These are phyloP conservation scores for Jaculus jaculus DNA, from an alignment of 2,113 vertebrate species.

Conservation along the genomic window DNA sequence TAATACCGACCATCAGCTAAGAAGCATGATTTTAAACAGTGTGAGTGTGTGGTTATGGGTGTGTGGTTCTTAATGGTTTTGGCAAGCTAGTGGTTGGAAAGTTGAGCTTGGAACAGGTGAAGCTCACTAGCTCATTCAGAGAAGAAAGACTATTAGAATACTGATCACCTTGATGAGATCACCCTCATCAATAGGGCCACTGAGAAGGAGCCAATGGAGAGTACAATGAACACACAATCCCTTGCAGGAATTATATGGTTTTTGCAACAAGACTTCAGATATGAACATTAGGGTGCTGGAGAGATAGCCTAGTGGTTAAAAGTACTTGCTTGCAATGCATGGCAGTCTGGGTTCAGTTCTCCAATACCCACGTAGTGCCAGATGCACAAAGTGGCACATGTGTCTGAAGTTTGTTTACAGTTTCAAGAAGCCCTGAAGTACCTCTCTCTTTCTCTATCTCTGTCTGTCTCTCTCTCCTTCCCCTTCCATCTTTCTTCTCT, in stretches of 20 bases:
- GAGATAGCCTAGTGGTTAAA: too few species aligned
- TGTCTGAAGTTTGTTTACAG: too few species aligned
- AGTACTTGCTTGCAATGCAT: too few species aligned
- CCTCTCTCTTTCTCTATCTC: too few species aligned
- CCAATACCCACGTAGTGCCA: too few species aligned
- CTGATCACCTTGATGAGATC: background rate
- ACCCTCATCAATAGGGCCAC: background rate
- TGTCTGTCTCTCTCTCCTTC: too few species aligned
- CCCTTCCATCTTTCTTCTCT: too few species aligned
- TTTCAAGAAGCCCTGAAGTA: too few species aligned
- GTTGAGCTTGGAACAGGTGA: background rate
- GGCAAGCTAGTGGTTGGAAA: background rate
- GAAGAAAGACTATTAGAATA: background rate
- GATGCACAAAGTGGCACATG: too few species aligned
- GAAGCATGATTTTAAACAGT: background rate
- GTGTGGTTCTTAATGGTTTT: background rate
- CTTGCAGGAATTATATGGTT: background rate
- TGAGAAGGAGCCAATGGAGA: background rate
- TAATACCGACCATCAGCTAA: background rate
- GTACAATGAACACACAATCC: background rate
- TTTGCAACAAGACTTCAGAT: background rate
- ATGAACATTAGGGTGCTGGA: background rate
- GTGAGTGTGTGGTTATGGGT: too few species aligned
- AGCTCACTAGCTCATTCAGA: background rate
- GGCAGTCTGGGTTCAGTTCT: too few species aligned